These are phyloP conservation scores for Poecilia latipinna DNA, from an alignment of 2,113 vertebrate genomes.

Conservation along the genomic window DNA sequence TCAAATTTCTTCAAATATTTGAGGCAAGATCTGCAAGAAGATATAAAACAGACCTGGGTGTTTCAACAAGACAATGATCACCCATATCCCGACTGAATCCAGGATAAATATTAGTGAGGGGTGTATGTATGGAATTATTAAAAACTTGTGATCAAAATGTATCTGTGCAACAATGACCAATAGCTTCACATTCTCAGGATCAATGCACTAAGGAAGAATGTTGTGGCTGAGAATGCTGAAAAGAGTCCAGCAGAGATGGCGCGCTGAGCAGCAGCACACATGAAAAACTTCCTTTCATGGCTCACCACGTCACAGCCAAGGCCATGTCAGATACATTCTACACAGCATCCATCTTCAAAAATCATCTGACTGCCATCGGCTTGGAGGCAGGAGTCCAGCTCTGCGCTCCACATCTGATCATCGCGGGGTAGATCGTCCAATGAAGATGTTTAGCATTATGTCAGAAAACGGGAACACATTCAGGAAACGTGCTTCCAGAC, in stretches of 20 bases:
- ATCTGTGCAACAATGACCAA: no score
- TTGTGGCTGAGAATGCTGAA: neutral
- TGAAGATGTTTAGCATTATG: conserved; percentile 1
- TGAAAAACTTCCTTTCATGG: conserved; percentile 11
- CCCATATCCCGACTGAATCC: no score
- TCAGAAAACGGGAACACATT: conserved; percentile 25
- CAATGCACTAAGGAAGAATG: no score
- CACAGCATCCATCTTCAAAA: conserved; percentile 32
- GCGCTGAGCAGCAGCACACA: conserved; percentile 26
- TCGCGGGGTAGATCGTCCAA: neutral
- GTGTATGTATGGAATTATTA: no score
- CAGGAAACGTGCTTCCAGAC: conserved; percentile 52
- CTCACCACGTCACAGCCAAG: neutral
- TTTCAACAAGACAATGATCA: no score
- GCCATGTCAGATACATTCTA: conserved; percentile 52
- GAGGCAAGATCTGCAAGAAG: no score
- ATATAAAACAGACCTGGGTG: no score
- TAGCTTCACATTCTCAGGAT: no score
- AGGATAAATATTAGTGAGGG: no score
- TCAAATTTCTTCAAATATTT: no score
- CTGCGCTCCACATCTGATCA: neutral
- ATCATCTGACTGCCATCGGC: conserved; percentile 44
- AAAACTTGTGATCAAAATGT: no score
- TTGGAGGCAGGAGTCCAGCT: neutral
- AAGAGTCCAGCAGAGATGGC: conserved; percentile 23